phyloP scores from a whole-genome alignment of 2,888 invertebrate genomes.

The Rugalucina vietnamica region DNA sequence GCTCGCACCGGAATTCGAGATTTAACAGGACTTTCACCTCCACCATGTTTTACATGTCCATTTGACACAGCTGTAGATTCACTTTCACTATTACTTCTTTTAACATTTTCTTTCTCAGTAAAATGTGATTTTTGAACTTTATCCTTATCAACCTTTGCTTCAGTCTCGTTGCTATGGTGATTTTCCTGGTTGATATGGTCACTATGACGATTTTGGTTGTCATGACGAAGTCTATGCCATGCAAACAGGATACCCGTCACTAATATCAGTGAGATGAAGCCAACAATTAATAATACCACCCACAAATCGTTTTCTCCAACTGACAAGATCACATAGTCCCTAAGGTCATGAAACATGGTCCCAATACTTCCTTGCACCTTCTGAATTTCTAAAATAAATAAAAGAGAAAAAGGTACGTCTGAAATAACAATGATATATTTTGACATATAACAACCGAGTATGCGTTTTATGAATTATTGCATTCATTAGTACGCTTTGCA shows the following conservation, averaged over 20 bases:
- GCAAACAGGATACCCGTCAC: constrained; percentile 53
- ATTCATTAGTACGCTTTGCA: no score
- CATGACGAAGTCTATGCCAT: constrained; percentile 52
- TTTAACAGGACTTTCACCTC: constrained; percentile 55
- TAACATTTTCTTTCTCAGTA: neutral
- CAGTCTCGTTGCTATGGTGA: neutral
- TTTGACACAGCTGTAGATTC: neutral
- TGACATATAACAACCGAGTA: no score
- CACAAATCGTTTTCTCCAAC: constrained; percentile 45
- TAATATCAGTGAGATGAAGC: constrained; percentile 38
- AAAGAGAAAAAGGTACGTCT: no score
- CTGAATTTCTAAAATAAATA: constrained; percentile 35
- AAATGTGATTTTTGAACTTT: neutral
- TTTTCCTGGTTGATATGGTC: neutral
- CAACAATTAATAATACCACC: constrained; percentile 49
- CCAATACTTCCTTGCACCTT: constrained; percentile 49
- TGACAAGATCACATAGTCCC: constrained; percentile 56
- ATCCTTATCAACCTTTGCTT: neutral
- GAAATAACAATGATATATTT: no score
- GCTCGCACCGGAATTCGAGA: constrained; percentile 47
- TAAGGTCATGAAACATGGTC: constrained; percentile 47
- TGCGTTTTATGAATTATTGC: no score
- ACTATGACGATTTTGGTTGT: neutral
- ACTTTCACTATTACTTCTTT: neutral
- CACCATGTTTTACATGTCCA: constrained; percentile 19